Percentiles rank a stretch among this genome's conserved stretches.
Conservation (phyloP, 2,113 vertebrate genomes). For the Heliornis fulica region DNA sequence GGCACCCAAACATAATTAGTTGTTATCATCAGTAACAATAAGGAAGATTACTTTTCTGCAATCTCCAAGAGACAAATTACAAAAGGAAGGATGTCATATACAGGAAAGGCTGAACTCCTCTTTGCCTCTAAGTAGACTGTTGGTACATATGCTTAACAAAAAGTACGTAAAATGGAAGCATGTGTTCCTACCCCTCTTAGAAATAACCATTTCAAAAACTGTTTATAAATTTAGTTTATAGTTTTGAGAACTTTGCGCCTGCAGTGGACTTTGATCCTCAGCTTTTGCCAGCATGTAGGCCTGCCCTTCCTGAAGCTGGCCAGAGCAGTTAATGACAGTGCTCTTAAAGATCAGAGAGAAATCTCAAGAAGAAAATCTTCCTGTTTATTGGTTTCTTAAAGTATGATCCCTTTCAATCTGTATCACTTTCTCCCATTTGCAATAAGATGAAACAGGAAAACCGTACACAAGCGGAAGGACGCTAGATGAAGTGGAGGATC, state of each 20-base stretch:
- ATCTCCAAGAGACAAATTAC: background rate
- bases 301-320: background rate
- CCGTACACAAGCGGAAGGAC: background rate
- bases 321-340: background rate
- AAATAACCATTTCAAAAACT: background rate
- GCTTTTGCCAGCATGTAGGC: background rate
- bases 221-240: background rate
- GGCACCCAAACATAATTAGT: slow-evolving; percentile 1
- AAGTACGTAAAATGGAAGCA: background rate
- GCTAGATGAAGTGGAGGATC: background rate
- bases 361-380: background rate
- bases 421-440: background rate
- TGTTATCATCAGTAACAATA: background rate
- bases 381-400: background rate
- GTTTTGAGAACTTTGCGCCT: background rate
- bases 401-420: background rate
- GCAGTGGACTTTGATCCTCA: background rate
- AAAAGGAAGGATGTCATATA: background rate
- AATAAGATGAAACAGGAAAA: background rate
- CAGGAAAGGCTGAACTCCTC: background rate
- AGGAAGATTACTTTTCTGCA: background rate
- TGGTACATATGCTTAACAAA: background rate
- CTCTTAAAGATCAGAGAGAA: background rate
- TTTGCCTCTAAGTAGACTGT: background rate
- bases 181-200: background rate